A percentile compares a stretch with the other conserved stretches of the same genome.
Conservation (phyloP, 2,797 vertebrate genomes). For the Muscicapa comitata region DNA sequence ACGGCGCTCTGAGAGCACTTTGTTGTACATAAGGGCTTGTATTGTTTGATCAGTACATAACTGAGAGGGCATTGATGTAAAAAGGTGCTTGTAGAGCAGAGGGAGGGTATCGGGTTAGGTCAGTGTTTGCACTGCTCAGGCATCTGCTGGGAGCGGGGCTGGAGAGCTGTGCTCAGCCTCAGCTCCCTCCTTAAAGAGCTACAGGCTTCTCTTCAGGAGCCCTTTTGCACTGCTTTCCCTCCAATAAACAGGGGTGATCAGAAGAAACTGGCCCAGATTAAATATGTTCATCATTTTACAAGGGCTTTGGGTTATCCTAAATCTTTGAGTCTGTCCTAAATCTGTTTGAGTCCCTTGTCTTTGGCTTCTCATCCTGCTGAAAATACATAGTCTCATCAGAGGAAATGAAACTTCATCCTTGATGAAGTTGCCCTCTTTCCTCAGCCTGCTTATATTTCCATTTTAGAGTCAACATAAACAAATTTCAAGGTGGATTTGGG, state of each 20-base stretch:
- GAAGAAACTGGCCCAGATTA: not conserved
- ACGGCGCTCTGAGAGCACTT: conserved; percentile 58
- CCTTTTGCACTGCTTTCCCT: not conserved
- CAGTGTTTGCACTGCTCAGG: conserved; percentile 17
- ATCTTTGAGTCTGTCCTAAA: not conserved
- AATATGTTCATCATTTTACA: not conserved
- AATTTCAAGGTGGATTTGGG: not conserved
- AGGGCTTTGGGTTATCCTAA: not conserved
- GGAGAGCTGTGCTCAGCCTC: not conserved
- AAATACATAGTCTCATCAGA: rapidly evolving
- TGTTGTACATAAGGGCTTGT: conserved; percentile 67
- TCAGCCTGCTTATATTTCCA: not conserved
- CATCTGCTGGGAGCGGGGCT: not conserved
- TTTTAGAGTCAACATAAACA: not conserved
- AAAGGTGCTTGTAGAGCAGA: conserved; percentile 59
- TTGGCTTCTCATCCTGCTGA: not conserved
- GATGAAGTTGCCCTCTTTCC: not conserved
- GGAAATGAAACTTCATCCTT: not conserved
- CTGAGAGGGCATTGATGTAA: conserved; percentile 55
- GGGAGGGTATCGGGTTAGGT: conserved; percentile 53
- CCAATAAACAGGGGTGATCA: not conserved
- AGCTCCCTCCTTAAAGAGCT: not conserved
- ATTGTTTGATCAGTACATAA: conserved; percentile 66
- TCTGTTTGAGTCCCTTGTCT: not conserved
- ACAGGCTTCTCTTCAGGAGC: not conserved